phyloP scores from a whole-genome alignment of 2,888 invertebrate species.

The Dynastes tityus region DNA sequence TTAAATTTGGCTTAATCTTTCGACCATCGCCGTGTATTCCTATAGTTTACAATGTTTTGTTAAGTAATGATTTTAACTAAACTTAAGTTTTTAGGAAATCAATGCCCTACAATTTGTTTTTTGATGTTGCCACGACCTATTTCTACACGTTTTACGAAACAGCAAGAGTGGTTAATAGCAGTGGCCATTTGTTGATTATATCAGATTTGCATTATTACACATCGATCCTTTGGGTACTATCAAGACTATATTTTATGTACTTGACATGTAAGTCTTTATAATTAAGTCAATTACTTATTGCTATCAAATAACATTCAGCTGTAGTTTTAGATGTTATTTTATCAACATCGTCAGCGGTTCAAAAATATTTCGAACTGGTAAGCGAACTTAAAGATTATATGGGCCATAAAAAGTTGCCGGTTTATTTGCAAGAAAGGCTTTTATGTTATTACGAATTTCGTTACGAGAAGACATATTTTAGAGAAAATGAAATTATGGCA shows the following conservation, averaged over 20 bases:
- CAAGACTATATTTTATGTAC: constrained; percentile 37
- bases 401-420: constrained; percentile 68
- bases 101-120: constrained; percentile 47
- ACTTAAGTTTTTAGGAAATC: constrained; percentile 29
- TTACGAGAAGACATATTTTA: constrained; percentile 67
- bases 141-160: constrained; percentile 44
- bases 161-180: constrained; percentile 38
- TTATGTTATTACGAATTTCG: constrained; percentile 67
- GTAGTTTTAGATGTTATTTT: constrained; percentile 45
- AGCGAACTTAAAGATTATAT: constrained; percentile 69
- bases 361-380: constrained; percentile 61
- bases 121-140: constrained; percentile 44
- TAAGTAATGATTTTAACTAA: constrained; percentile 18
- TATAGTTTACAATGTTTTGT: no score
- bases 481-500: constrained; percentile 65
- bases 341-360: constrained; percentile 55
- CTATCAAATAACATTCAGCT: constrained; percentile 42
- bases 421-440: constrained; percentile 65
- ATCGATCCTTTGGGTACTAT: constrained; percentile 36
- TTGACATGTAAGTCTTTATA: constrained; percentile 25
- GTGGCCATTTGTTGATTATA: constrained; percentile 21
- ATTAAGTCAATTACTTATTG: constrained; percentile 1
- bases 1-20: no score
- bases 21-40: no score
- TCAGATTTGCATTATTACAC: constrained; percentile 8